These are phyloP conservation scores for Bombylius discolor DNA, from an alignment of 2,888 invertebrate genomes.

Conservation along the genomic window DNA sequence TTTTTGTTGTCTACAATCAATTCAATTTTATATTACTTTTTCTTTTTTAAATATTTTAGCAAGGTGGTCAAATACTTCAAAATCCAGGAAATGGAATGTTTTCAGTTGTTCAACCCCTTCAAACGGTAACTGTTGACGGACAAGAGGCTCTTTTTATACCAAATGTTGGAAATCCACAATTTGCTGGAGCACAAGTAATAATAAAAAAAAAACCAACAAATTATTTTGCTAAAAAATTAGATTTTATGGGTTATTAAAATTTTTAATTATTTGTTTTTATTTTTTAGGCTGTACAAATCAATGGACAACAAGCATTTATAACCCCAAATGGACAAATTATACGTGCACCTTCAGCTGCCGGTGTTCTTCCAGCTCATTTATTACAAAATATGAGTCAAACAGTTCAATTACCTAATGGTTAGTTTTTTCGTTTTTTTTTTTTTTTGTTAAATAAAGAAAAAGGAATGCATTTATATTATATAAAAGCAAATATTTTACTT, in stretches of 20 bases:
- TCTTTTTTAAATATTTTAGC: not conserved
- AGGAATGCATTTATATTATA: no score
- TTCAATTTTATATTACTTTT: not conserved
- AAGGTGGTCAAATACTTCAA: conserved; percentile 21
- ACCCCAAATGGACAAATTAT: conserved; percentile 58
- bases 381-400: conserved; percentile 56
- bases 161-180: conserved; percentile 47
- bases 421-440: conserved; percentile 3
- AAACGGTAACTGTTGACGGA: conserved; percentile 83
- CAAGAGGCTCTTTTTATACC: conserved; percentile 88
- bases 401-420: conserved; percentile 54
- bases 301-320: conserved; percentile 42
- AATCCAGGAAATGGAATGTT: conserved; percentile 31
- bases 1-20: not conserved
- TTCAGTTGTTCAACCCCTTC: conserved; percentile 60
- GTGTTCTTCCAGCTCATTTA: conserved; percentile 50
- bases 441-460: not conserved
- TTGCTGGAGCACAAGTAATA: conserved; percentile 37
- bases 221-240: not conserved
- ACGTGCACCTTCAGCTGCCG: conserved; percentile 45
- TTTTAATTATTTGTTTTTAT: conserved; percentile 4
- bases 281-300: conserved; percentile 37
- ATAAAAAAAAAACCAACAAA: not conserved
- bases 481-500: no score
- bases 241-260: conserved; percentile 10